Conservation (phyloP, 2,797 vertebrate species). For the Dryobates pubescens region DNA sequence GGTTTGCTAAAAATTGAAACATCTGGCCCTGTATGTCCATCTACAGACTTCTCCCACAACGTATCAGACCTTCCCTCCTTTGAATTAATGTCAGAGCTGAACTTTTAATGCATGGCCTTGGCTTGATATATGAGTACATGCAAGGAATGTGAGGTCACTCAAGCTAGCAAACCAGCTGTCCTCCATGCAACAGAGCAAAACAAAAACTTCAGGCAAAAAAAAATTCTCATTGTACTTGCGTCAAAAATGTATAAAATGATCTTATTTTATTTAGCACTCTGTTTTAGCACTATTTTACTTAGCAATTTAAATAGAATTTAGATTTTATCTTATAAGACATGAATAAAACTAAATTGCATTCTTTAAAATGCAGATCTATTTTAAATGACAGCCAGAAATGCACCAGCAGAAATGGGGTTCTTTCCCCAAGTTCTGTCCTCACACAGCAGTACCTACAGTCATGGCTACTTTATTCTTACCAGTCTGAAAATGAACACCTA, state of each 20-base stretch:
- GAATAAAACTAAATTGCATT: neutral
- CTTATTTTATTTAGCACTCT: neutral
- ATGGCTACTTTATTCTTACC: neutral
- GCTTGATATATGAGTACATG: conserved; percentile 76
- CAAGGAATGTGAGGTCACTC: conserved; percentile 77
- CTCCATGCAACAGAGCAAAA: conserved; percentile 62
- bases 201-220: conserved; percentile 58
- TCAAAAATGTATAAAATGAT: conserved; percentile 41
- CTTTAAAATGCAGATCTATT: neutral
- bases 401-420: neutral
- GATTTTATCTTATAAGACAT: neutral
- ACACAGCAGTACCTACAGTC: neutral
- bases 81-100: conserved; percentile 15
- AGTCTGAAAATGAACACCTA: neutral
- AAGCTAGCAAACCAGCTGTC: conserved; percentile 72
- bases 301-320: neutral
- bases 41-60: neutral
- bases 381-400: neutral
- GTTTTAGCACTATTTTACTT: too few relatives aligned
- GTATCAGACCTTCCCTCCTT: neutral
- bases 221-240: conserved; percentile 19
- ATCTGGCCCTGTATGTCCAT: neutral
- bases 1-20: neutral
- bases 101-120: conserved; percentile 39
- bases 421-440: neutral